These are phyloP conservation scores for Phataginus tricuspis DNA, from an alignment of 2,797 vertebrate species.

Conservation along the genomic window DNA sequence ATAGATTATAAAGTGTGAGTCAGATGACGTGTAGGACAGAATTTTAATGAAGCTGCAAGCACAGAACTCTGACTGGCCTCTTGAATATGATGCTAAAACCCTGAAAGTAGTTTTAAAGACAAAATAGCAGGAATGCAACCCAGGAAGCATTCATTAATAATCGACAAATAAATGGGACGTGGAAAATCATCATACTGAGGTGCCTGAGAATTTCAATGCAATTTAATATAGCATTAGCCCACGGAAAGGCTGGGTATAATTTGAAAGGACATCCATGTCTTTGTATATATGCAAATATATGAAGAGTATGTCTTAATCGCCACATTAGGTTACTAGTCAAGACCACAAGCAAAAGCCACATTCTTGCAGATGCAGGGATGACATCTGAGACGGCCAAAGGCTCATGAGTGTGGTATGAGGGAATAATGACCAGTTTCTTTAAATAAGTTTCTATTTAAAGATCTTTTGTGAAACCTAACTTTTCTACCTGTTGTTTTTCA, in stretches of 20 bases:
- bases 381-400: not conserved
- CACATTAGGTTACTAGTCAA: not conserved
- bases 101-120: conserved; percentile 87
- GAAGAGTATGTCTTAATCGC: conserved; percentile 41
- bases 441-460: conserved; percentile 38
- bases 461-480: not conserved
- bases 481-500: conserved; percentile 1
- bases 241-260: conserved; percentile 65
- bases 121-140: conserved; percentile 84
- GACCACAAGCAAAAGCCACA: not conserved
- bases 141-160: conserved; percentile 85
- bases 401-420: not conserved
- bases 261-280: conserved; percentile 61
- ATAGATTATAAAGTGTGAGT: conserved; percentile 92
- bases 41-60: conserved; percentile 89
- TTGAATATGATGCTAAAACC: conserved; percentile 88
- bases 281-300: conserved; percentile 63
- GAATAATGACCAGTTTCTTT: not conserved
- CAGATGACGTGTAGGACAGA: conserved; percentile 89
- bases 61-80: conserved; percentile 89
- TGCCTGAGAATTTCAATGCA: conserved; percentile 68
- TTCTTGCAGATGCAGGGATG: not conserved
- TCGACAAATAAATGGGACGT: conserved; percentile 73
- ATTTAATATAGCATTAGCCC: conserved; percentile 66
- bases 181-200: conserved; percentile 81